Conservation (phyloP, 2,888 invertebrate species). For the Tanytarsus gracilentus region DNA sequence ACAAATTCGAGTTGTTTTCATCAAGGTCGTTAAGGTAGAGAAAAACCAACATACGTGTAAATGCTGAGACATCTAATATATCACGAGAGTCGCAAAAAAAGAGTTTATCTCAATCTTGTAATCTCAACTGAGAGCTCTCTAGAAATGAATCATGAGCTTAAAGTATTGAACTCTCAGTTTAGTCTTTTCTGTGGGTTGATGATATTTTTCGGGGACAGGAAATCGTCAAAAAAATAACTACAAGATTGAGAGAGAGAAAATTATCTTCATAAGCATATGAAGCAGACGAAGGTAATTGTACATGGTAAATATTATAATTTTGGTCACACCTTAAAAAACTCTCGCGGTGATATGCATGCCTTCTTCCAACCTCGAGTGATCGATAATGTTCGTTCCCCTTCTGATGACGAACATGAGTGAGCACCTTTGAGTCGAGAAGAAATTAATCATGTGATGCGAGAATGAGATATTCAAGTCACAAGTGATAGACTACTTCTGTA, state of each 20-base stretch:
- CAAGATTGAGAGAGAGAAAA: no score
- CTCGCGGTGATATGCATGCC: neutral
- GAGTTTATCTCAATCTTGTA: slow-evolving; percentile 12
- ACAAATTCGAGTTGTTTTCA: neutral
- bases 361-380: slow-evolving; percentile 2
- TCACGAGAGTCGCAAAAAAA: neutral
- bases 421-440: no score
- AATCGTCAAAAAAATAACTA: slow-evolving; percentile 29
- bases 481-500: no score
- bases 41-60: neutral
- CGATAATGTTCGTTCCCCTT: no score
- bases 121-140: no score
- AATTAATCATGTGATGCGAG: no score
- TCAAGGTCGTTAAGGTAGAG: slow-evolving; percentile 2
- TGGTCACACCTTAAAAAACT: slow-evolving; percentile 24
- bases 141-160: no score
- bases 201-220: slow-evolving; percentile 27
- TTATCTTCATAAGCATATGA: slow-evolving; percentile 26
- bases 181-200: slow-evolving; percentile 20
- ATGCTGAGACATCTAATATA: neutral
- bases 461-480: no score
- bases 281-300: slow-evolving; percentile 25
- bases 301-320: slow-evolving; percentile 18
- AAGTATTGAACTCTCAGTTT: no score
- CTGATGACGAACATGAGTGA: no score